Percentiles rank a stretch among this genome's conserved stretches.
These are phyloP conservation scores for Pissodes strobi DNA, from an alignment of 1,140 invertebrate genomes.

Conservation along the genomic window DNA sequence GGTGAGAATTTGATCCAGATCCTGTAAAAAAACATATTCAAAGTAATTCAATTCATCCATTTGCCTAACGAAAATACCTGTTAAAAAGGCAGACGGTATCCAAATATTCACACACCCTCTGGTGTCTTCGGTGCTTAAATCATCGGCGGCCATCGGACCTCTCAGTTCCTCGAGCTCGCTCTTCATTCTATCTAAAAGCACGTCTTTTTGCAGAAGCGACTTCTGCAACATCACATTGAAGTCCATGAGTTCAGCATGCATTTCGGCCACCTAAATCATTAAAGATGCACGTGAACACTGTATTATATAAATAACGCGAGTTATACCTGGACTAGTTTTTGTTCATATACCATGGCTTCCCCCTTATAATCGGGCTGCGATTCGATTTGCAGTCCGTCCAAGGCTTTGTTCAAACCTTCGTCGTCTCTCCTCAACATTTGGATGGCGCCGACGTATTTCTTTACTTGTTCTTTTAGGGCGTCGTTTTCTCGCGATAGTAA, in stretches of 20 bases:
- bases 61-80: slow-evolving; percentile 59
- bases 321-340: slow-evolving; percentile 82
- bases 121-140: slow-evolving; percentile 53
- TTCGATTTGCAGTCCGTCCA: slow-evolving; percentile 53
- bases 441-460: slow-evolving; percentile 88
- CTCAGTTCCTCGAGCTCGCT: slow-evolving; percentile 72
- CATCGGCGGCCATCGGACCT: slow-evolving; percentile 65
- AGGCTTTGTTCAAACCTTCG: slow-evolving; percentile 49
- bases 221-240: slow-evolving; percentile 74
- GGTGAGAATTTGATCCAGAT: slow-evolving; percentile 68
- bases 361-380: slow-evolving; percentile 62
- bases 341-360: slow-evolving; percentile 84
- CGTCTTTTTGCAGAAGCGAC: slow-evolving; percentile 64
- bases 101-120: slow-evolving; percentile 74
- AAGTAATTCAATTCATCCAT: background rate
- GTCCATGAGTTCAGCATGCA: slow-evolving; percentile 95
- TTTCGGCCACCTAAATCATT: slow-evolving; percentile 82
- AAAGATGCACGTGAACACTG: background rate
- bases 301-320: background rate
- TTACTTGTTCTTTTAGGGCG: slow-evolving; percentile 82
- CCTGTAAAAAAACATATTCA: slow-evolving; percentile 38
- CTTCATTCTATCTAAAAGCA: slow-evolving; percentile 65
- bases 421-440: slow-evolving; percentile 75
- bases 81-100: slow-evolving; percentile 89
- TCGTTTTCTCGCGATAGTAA: slow-evolving; percentile 77